Evolutionary conservation across 2,113 vertebrate genomes (phyloP), one percentile per base, ranked within the genome.

Genomic region (Paracyprichromis sp.): DNA sequence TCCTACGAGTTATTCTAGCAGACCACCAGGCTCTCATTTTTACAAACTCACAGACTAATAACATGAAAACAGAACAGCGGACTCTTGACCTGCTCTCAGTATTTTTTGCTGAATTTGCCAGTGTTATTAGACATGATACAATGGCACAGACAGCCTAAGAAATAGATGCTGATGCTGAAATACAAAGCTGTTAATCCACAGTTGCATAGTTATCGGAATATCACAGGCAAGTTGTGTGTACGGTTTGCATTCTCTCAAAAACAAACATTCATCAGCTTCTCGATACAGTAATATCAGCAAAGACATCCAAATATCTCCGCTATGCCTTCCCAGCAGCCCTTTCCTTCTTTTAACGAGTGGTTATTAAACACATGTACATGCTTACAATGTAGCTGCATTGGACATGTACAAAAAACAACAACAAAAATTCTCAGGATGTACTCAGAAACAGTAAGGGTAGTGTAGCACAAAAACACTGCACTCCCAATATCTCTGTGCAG

Each of bases 121-220:
- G 94, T 94, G 95, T 91, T 93, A 87, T 89, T 90, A 93, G 86
- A 94, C 92, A 88, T 88, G 90, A 93, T 66, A 87, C 38, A 89
- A 90, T 63, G 88, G 73, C 85, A 89, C 85, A 91, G 63, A 78
- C 31, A 50, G 45, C 73, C 63, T 56, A 57, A 85, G 73, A 84
- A 59, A 79, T 13, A 40, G 24, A 57, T 4, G 61, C 88, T 83
- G 84, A 45, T 2, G 71, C 89, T 84, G 84, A 76, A 61, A 82
- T 53, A 86, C 69, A 80, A 76, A 86, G 56, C 14, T 86, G 38
- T 83, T 85, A 86, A 92, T 86, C 85, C 86, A 90, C 84, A 93
- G 85, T 90, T 92, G 80, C 87, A 91, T 84, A 93, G 90, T 89
- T 89, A 71, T 34, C 63, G 29, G 24, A 89, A 83, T 66, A 80